Evolutionary conservation across 2,888 invertebrate species (phyloP).

Genomic region (Leucophora obtusa): DNA sequence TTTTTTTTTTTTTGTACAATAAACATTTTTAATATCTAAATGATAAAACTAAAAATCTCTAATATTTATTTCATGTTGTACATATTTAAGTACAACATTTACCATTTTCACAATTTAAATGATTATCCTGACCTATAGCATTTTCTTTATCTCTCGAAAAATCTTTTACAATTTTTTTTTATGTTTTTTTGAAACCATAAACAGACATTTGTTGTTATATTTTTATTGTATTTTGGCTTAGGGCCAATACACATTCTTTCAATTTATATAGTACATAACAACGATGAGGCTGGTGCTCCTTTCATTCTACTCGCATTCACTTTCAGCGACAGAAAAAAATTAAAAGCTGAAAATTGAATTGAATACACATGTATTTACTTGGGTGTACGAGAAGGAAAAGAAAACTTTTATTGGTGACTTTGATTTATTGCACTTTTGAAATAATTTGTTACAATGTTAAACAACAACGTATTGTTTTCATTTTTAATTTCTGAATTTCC

Average conservation of each 20-base stretch:
- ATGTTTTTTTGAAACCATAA: constrained; percentile 13
- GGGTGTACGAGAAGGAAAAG: neutral
- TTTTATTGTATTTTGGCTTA: constrained; percentile 14
- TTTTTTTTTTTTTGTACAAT: neutral
- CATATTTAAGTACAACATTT: neutral
- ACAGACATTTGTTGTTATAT: constrained; percentile 10
- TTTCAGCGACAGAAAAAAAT: too few relatives aligned
- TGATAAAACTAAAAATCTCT: neutral
- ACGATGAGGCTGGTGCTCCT: neutral
- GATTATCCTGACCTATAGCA: constrained; percentile 28
- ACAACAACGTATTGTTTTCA: neutral
- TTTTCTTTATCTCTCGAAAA: neutral
- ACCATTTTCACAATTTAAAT: constrained; percentile 13
- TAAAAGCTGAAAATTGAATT: too few relatives aligned
- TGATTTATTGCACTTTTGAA: constrained; percentile 32
- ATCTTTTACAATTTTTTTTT: neutral
- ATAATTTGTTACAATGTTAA: neutral
- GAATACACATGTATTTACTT: too few relatives aligned
- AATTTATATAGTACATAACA: constrained; percentile 11
- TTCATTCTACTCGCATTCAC: too few relatives aligned
- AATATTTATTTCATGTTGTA: neutral
- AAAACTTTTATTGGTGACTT: neutral
- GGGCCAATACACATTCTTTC: constrained; percentile 20
- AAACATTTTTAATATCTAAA: neutral
- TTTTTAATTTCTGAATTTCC: constrained; percentile 12